Base-by-base conservation (phyloP, 2,888 invertebrate species). In the Apamea sordens region DNA sequence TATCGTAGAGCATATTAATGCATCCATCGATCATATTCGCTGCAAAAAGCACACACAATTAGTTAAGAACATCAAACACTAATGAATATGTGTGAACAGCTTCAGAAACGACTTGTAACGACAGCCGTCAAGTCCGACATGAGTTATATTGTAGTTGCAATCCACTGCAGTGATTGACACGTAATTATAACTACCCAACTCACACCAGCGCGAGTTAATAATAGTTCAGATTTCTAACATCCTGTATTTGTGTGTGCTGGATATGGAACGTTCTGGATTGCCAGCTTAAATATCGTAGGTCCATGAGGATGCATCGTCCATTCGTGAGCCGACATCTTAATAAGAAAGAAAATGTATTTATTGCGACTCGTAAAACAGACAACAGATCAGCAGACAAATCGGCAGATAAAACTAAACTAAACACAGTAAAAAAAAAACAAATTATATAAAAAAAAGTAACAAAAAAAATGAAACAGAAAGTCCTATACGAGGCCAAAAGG, bases 31-130 rank as follows among this genome's bases (percentile, higher is more conserved):
- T 59, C 47, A 32, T n/a, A 44, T 68, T 44, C 18, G 7, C 44
- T 44, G 15, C 59, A 76, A 67, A 53, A 81, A 73, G 24, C 32
- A 63, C 36, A 63, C n/a, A 71, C 28, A 73, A 74, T 72, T 77
- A 18, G 28, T 61, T 56, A 59, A 59, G 44, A 79, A 76, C 79
- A 76, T 87, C 88, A 85, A 85, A 85, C 64, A 71, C 36, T 21
- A 59, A 59, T 69, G 65, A 77, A 75, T 18, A 84, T 28, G 70
- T 76, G 76, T 24, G 76, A 85, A 80, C 71, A 64, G 63, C 56
- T 87, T 59, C 68, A 87, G 84, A 59, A 77, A 67, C 64, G 32
- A 68, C 68, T n/a, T 44, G 64, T 65, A 72, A 71, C 53, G 68
- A 82, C 84, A 65, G n/a, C 28, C 36, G 73, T 70, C 65, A 41